phyloP scores from a whole-genome alignment of 2,113 vertebrate genomes.

The Larimichthys crocea region DNA sequence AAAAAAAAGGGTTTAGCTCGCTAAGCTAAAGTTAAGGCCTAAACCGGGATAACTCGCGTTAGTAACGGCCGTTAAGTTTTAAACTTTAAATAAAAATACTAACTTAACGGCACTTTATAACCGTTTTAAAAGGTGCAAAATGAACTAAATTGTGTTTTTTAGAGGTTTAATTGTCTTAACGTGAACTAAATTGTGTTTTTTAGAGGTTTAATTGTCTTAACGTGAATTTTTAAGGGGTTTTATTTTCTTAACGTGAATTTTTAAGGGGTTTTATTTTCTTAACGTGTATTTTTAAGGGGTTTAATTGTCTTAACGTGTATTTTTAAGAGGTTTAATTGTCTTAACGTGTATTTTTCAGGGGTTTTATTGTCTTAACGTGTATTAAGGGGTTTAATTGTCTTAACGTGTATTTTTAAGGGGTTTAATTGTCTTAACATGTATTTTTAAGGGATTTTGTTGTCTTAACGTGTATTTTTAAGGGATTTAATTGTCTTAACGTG shows the following conservation, averaged over 20 bases:
- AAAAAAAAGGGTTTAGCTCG: not conserved
- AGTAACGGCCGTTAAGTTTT: no score
- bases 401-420: not conserved
- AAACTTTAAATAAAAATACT: not conserved
- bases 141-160: not conserved
- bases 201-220: no score
- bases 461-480: no score
- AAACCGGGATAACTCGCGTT: no score
- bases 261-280: not conserved
- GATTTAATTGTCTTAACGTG: no score
- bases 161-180: not conserved
- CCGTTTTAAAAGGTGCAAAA: rapidly evolving
- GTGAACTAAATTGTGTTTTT: no score
- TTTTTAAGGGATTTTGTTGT: not conserved
- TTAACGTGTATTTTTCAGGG: no score
- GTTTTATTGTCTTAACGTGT: no score
- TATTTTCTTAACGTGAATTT: not conserved
- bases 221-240: no score
- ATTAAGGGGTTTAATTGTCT: not conserved
- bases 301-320: no score
- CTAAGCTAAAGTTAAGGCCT: conserved; percentile 1
- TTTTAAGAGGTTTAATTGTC: no score
- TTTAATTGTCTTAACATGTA: not conserved
- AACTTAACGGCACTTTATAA: no score
- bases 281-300: not conserved